Conservation (phyloP, 2,888 invertebrate genomes). For the Tenodera sinensis region DNA sequence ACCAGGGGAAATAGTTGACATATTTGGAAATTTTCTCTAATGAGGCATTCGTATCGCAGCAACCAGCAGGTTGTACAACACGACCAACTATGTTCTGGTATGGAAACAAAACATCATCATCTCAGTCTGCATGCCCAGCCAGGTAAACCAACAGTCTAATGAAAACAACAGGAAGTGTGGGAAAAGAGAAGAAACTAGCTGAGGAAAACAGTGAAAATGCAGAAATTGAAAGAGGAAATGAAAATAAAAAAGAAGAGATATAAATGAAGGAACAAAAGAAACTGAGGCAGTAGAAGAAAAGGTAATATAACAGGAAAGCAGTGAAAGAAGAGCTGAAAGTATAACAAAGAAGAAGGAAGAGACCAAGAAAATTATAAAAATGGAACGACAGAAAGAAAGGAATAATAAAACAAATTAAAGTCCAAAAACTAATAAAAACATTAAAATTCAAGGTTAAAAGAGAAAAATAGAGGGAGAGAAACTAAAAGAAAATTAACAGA, state of each 20-base stretch:
- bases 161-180: neutral
- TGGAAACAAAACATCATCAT: neutral
- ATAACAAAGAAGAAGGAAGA: neutral
- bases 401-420: neutral
- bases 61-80: neutral
- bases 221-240: neutral
- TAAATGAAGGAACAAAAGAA: no score
- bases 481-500: neutral
- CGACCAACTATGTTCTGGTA: neutral
- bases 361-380: no score
- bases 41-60: neutral
- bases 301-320: no score
- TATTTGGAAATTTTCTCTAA: slow-evolving; percentile 15
- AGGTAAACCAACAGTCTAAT: neutral
- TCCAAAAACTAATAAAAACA: neutral
- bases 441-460: no score
- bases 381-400: no score
- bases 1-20: slow-evolving; percentile 11
- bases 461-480: neutral
- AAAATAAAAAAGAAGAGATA: no score
- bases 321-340: neutral
- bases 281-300: no score
- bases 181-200: neutral
- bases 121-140: no score
- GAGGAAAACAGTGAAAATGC: neutral